Conservation (phyloP, 2,888 invertebrate species). For the Ernsta delagoae region DNA sequence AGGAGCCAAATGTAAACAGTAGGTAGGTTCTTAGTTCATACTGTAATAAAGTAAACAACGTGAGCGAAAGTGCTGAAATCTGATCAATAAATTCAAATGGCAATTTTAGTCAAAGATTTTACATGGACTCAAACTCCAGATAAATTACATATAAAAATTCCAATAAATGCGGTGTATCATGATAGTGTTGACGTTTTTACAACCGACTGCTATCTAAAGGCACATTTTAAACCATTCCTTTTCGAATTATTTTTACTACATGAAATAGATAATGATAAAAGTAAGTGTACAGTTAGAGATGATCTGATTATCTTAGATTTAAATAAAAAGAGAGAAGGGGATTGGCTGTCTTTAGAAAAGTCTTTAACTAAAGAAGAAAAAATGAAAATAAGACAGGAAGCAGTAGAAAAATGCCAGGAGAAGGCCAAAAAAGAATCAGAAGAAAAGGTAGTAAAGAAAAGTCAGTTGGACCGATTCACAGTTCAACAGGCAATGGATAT, state of each 20-base stretch:
- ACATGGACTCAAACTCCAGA: slow-evolving; percentile 90
- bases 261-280: slow-evolving; percentile 85
- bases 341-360: slow-evolving; percentile 86
- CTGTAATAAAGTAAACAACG: no score
- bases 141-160: slow-evolving; percentile 86
- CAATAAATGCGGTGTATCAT: slow-evolving; percentile 85
- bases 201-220: slow-evolving; percentile 89
- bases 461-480: slow-evolving; percentile 82
- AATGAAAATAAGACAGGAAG: slow-evolving; percentile 81
- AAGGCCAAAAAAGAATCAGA: slow-evolving; percentile 82
- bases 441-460: slow-evolving; percentile 78
- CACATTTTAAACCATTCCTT: slow-evolving; percentile 88
- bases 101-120: slow-evolving; percentile 90
- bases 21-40: no score
- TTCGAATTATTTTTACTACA: slow-evolving; percentile 90
- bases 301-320: slow-evolving; percentile 88
- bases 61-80: no score
- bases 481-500: slow-evolving; percentile 80
- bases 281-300: slow-evolving; percentile 87
- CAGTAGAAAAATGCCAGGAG: slow-evolving; percentile 83
- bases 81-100: slow-evolving; percentile 74
- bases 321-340: slow-evolving; percentile 80
- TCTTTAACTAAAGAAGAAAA: slow-evolving; percentile 84
- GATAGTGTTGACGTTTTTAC: slow-evolving; percentile 89
- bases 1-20: no score